Conservation (phyloP, 1,140 invertebrate species). For the Heliconius nattereri region DNA sequence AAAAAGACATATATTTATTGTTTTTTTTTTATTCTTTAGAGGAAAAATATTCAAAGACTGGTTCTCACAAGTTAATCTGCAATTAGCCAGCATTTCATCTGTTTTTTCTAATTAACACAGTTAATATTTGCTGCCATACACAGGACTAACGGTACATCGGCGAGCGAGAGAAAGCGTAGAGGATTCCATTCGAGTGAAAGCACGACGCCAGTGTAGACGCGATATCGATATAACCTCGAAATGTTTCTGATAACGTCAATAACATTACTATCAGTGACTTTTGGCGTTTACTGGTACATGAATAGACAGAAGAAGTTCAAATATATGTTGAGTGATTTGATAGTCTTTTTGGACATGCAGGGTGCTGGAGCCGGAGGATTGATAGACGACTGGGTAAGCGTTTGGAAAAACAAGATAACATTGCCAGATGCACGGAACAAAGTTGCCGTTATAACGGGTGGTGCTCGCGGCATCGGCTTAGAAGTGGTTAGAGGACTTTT, state of each 20-base stretch:
- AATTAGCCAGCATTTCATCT: slow-evolving; percentile 1
- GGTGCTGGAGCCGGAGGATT: slow-evolving; percentile 69
- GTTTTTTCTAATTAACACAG: slow-evolving; percentile 44
- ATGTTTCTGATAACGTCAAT: slow-evolving; percentile 66
- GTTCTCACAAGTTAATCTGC: background rate
- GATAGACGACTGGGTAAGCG: slow-evolving; percentile 73
- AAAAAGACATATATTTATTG: background rate
- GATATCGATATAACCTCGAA: slow-evolving; percentile 65
- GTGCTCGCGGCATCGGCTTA: slow-evolving; percentile 92
- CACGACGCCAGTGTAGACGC: slow-evolving; percentile 57
- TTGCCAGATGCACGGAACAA: slow-evolving; percentile 80
- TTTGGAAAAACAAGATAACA: slow-evolving; percentile 67
- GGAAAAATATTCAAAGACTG: background rate
- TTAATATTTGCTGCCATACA: slow-evolving; percentile 40
- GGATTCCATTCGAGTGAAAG: slow-evolving; percentile 74
- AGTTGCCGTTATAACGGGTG: slow-evolving; percentile 93
- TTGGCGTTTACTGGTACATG: slow-evolving; percentile 66
- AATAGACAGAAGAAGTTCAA: slow-evolving; percentile 72
- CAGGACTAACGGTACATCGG: slow-evolving; percentile 68
- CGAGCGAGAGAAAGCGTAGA: slow-evolving; percentile 70
- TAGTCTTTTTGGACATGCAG: slow-evolving; percentile 69
- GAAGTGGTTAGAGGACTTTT: slow-evolving; percentile 90
- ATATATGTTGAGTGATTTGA: slow-evolving; percentile 64
- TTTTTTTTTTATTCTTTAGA: background rate
- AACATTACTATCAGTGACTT: slow-evolving; percentile 50